Base-by-base conservation (phyloP, 1,140 invertebrate species). In the Philotrypesis tridentata region DNA sequence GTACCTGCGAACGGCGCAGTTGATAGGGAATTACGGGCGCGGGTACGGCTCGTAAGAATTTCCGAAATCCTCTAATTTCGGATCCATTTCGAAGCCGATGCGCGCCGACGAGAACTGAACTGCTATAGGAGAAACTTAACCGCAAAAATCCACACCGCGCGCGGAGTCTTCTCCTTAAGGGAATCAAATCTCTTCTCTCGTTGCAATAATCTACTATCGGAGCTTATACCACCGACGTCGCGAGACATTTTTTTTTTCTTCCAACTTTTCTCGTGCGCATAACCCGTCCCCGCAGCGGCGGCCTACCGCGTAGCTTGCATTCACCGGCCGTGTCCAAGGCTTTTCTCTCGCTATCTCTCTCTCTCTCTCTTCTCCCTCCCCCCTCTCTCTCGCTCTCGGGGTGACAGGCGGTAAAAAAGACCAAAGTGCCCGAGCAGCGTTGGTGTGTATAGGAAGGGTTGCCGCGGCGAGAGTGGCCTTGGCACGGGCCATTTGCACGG, bases 401-500 rank as follows among this genome's bases (percentile, higher is more conserved):
- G 84, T 85, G 81, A 87, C 84, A 79, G 82, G 75, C 83, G 81
- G 79, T 85, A 87, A 88, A 88, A 85, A 84, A 85, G 75, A 40
- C 63, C 65, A 67, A 82, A 43, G 60, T 37, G 81, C 73, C 17
- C 65, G 75, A 74, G 71, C 70, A 43, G 0, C 3, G 43, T 48
- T 14, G 48, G 48, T 73, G 79, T 72, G 72, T 72, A 74, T 61
- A 82, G 85, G 83, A 90, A 90, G 89, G 89, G 89, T 90, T 89
- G 87, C 71, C 85, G 82, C 85, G n/a, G n/a, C 87, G 29, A 29
- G 67, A 29, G 67, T 89, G 87, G 87, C 88, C 88, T 90, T 90
- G 89, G 85, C 87, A 82, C 86, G 85, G 85, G 87, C 88, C 87
- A 88, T 89, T 90, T 89, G 86, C 88, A 88, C 87, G 74, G 79